A percentile compares a stretch with the other conserved stretches of the same genome.
Conservation (phyloP, 2,113 vertebrate genomes). For the Zonotrichia leucophrys region DNA sequence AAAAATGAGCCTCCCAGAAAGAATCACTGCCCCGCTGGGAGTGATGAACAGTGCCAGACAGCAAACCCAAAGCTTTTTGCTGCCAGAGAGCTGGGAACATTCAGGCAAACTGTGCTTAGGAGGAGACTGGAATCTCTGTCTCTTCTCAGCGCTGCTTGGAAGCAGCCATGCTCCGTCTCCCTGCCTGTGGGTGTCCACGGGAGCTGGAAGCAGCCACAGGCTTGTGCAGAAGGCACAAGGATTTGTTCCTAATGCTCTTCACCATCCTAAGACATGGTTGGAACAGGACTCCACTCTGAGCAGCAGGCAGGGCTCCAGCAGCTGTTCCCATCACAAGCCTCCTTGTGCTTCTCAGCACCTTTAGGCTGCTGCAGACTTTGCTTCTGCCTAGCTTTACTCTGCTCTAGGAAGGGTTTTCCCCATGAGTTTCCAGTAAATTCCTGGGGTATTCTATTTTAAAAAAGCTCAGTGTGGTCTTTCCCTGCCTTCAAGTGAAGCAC, state of each 20-base stretch:
- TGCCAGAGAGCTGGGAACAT: not conserved
- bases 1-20: not conserved
- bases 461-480: not conserved
- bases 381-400: not conserved
- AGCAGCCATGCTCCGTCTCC: not conserved
- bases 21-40: not conserved
- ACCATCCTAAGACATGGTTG: fast-evolving
- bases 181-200: not conserved
- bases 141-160: not conserved
- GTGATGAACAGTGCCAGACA: not conserved
- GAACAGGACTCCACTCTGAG: not conserved
- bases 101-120: not conserved
- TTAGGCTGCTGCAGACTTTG: not conserved
- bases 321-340: not conserved
- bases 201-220: not conserved
- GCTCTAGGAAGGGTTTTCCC: not conserved
- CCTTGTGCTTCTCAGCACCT: not conserved
- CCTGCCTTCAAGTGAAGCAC: not conserved
- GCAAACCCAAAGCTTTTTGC: not conserved
- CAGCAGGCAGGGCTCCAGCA: not conserved
- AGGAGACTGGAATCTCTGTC: not conserved
- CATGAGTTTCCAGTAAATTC: not conserved
- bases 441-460: not conserved
- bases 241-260: not conserved
- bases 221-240: fast-evolving